Evolutionary conservation across 2,888 invertebrate species (phyloP), one percentile per base, ranked within the genome.

Genomic region (Acrobasis suavella): DNA sequence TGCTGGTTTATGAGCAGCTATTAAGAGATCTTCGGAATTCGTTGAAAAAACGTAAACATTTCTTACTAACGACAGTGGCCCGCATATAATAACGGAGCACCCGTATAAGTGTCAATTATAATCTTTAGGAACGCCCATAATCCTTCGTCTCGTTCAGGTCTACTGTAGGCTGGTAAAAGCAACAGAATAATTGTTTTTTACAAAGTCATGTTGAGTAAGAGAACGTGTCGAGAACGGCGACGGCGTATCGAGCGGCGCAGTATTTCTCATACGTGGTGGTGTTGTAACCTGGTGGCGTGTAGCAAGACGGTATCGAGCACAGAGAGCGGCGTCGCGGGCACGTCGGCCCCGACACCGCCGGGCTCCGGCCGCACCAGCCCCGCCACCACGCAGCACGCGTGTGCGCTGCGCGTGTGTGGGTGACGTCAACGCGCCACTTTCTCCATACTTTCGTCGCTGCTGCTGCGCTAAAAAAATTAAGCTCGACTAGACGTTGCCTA

Each of bases 381-480:
- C 69, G 64, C 67, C 59, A 54, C 52, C 56, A 55, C 65, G 39
- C 42, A 54, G 37, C 81, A 81, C 84, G 86, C 86, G 83, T 82
- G 78, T 73, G 84, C 83, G 87, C 83, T 73, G 84, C 83, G 87
- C 83, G 87, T 87, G 91, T 89, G 89, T 89, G 91, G 65, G 89
- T 91, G 89, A 91, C 91, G 91, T 91, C 87, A 88, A 88, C 87
- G 83, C 78, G 89, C 87, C 91, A 92, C 92, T 92, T 92, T 92
- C 92, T 89, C 92, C 85, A 86, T 88, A 92, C 92, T 92, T 92
- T 92, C 92, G 91, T 91, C 90, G 91, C 79, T 83, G 87, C 79
- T 85, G 79, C 81, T 83, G 89, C 84, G 87, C 91, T 91, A 91
- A 91, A 92, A 56, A 91, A 90, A 89, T 83, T 66, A 72, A 82